A percentile compares a stretch with the other conserved stretches of the same genome.
phyloP scores from a whole-genome alignment of 2,888 invertebrate genomes.

The Megamerina dolium region DNA sequence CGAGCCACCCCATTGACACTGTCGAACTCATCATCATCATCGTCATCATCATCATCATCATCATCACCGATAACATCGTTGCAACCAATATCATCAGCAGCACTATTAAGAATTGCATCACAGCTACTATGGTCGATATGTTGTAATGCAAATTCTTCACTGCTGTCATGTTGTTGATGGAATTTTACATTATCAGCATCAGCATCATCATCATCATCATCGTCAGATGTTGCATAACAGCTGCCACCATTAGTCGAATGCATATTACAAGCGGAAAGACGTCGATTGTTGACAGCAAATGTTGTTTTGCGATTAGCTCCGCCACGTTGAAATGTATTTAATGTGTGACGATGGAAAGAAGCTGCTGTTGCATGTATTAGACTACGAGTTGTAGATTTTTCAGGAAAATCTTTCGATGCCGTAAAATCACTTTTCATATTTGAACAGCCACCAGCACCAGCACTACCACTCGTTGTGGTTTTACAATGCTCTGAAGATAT shows the following conservation, averaged over 20 bases:
- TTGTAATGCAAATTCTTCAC: slow-evolving; percentile 32
- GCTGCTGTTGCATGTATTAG: slow-evolving; percentile 35
- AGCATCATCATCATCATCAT: no score
- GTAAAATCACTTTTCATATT: not conserved
- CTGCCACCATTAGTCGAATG: slow-evolving; percentile 7
- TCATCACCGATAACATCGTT: slow-evolving; percentile 13
- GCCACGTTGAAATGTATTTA: slow-evolving; percentile 27
- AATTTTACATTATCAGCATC: no score
- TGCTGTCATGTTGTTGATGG: slow-evolving; percentile 16
- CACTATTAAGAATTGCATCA: no score
- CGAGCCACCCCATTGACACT: slow-evolving; percentile 12
- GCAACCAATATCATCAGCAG: slow-evolving; percentile 16
- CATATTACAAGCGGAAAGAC: slow-evolving; percentile 20
- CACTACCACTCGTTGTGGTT: not conserved
- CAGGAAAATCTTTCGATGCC: slow-evolving; percentile 8
- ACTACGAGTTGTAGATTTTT: slow-evolving; percentile 25
- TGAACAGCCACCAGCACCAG: not conserved
- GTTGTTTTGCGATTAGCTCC: slow-evolving; percentile 18
- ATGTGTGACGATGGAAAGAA: slow-evolving; percentile 35
- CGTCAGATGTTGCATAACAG: slow-evolving; percentile 37
- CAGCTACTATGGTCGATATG: slow-evolving; percentile 19
- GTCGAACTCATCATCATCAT: slow-evolving; percentile 21
- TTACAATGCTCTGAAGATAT: slow-evolving; percentile 17
- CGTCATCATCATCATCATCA: slow-evolving; percentile 14
- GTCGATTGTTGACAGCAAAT: slow-evolving; percentile 16